phyloP scores from a whole-genome alignment of 2,888 invertebrate genomes.

The Parascotia fuliginaria region DNA sequence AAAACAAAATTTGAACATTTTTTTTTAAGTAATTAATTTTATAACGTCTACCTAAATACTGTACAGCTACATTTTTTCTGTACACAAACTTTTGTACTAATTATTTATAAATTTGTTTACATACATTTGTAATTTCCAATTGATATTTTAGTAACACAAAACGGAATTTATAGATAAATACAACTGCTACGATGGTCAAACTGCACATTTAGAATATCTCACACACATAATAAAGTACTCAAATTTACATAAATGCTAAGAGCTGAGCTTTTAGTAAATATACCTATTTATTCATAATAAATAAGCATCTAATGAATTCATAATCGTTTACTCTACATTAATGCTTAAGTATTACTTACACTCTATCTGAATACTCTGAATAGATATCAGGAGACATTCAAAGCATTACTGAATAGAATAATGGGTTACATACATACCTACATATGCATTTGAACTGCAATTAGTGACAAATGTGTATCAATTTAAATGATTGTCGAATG shows the following conservation, averaged over 20 bases:
- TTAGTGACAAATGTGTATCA: too few relatives aligned
- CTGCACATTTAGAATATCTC: conserved; percentile 59
- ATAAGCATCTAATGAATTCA: conserved; percentile 35
- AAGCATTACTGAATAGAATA: too few relatives aligned
- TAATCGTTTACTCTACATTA: conserved; percentile 43
- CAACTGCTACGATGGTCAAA: conserved; percentile 45
- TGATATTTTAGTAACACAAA: conserved; percentile 21
- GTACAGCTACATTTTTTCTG: too few relatives aligned
- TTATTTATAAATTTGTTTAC: conserved; percentile 13
- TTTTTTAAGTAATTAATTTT: too few relatives aligned
- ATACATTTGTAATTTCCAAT: conserved; percentile 10
- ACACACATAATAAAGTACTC: conserved; percentile 43
- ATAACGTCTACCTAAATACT: too few relatives aligned
- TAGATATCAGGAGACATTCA: too few relatives aligned
- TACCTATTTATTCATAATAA: conserved; percentile 44
- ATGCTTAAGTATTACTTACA: conserved; percentile 57
- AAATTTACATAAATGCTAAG: conserved; percentile 53
- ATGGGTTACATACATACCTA: too few relatives aligned
- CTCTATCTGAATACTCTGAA: too few relatives aligned
- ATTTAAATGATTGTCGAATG: too few relatives aligned
- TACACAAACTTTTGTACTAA: neutral
- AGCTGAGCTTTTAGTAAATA: conserved; percentile 63
- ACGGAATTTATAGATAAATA: conserved; percentile 37
- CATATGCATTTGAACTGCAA: too few relatives aligned
- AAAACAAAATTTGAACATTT: too few relatives aligned